Percentiles rank a stretch among this genome's conserved stretches.
These are phyloP conservation scores for Calephelis nemesis DNA, from an alignment of 1,140 invertebrate genomes.

Conservation along the genomic window DNA sequence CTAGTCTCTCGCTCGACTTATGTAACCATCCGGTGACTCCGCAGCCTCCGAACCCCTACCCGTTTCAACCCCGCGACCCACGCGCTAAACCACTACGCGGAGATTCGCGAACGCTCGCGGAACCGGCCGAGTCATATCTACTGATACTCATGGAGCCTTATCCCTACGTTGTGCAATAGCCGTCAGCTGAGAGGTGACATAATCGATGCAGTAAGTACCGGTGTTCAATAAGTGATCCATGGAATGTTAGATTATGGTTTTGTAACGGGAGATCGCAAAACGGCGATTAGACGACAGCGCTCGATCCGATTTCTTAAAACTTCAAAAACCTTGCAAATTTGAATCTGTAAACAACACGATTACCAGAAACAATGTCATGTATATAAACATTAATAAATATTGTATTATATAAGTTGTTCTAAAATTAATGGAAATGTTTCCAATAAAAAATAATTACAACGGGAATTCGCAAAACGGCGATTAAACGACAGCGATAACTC, in stretches of 20 bases:
- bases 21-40: conserved; percentile 73
- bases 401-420: too few relatives aligned
- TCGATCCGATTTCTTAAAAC: too few relatives aligned
- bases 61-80: conserved; percentile 48
- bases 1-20: conserved; percentile 66
- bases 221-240: conserved; percentile 55
- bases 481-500: too few relatives aligned
- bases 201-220: conserved; percentile 75
- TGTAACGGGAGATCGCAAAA: conserved; percentile 53
- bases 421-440: not conserved
- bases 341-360: too few relatives aligned
- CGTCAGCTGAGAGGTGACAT: conserved; percentile 73
- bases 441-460: conserved; percentile 1
- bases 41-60: conserved; percentile 63
- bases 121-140: conserved; percentile 44
- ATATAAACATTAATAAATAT: too few relatives aligned
- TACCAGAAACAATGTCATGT: too few relatives aligned
- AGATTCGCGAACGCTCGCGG: conserved; percentile 40
- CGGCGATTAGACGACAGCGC: too few relatives aligned
- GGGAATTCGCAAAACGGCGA: not conserved
- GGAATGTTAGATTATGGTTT: conserved; percentile 64
- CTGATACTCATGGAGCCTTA: conserved; percentile 41
- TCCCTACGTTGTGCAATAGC: conserved; percentile 56
- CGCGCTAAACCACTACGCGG: conserved; percentile 47
- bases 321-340: too few relatives aligned